phyloP scores from a whole-genome alignment of 1,140 invertebrate species.

The Epicauta chinensis region DNA sequence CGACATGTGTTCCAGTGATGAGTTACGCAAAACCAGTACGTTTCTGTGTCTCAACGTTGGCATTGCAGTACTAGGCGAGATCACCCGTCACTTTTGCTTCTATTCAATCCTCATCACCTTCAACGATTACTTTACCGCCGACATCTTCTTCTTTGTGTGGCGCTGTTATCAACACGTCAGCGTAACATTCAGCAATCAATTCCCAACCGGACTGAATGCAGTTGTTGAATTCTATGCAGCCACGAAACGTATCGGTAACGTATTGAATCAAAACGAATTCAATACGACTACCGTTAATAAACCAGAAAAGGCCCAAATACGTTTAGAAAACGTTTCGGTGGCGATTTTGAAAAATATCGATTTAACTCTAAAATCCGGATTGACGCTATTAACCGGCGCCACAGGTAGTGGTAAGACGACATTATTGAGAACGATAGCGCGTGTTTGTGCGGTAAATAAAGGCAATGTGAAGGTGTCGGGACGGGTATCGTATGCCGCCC shows the following conservation, averaged over 20 bases:
- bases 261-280: conserved; percentile 21
- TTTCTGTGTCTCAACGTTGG: conserved; percentile 33
- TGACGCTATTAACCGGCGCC: conserved; percentile 65
- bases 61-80: conserved; percentile 39
- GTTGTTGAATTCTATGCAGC: conserved; percentile 44
- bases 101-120: conserved; percentile 60
- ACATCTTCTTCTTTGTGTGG: conserved; percentile 31
- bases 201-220: conserved; percentile 59
- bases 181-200: conserved; percentile 69
- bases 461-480: conserved; percentile 59
- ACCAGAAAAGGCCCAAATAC: conserved; percentile 18
- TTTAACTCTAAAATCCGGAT: conserved; percentile 49
- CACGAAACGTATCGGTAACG: conserved; percentile 23
- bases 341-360: conserved; percentile 53
- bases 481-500: conserved; percentile 66
- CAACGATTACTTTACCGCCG: conserved; percentile 38
- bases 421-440: conserved; percentile 59
- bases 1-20: conserved; percentile 33
- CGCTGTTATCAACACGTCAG: conserved; percentile 60
- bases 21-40: conserved; percentile 24
- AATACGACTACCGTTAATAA: neutral
- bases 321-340: conserved; percentile 20
- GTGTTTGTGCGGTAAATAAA: conserved; percentile 55
- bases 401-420: conserved; percentile 78
- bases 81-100: conserved; percentile 57